Evolutionary conservation across 2,888 invertebrate genomes (phyloP), one percentile per base, ranked within the genome.

Genomic region (Amorpha juglandis): DNA sequence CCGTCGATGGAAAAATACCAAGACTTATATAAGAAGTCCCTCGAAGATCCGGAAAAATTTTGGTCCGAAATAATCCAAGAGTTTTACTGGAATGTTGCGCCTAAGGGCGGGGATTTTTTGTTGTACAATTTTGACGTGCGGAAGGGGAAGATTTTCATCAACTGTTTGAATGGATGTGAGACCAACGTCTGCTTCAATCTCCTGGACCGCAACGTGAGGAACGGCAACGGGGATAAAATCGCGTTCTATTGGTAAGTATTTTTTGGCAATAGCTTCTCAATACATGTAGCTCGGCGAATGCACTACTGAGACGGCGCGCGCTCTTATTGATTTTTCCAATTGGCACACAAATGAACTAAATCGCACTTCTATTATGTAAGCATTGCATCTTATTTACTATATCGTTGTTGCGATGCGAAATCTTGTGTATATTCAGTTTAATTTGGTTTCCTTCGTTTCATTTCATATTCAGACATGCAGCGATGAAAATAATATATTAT

Each of bases 151-250:
- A 96, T 99, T 76, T 97, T 95, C 78, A 96, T 98, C 58, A 98
- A 97, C 89, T 99, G 98, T 97, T 96, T 99, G 96, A 97, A 98
- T 79, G 99, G 98, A 11, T 98, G 98, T 6, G 96, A 96, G 48
- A 99, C 99, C 51, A 99, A 99, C 88, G 96, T 99, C 71, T 98
- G 98, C 85, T 99, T 98, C 91, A 99, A 99, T 93, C 94, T 98
- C 64, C 93, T 99, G 76, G 99, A 99, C 90, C 95, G 97, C 71
- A 97, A 98, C 88, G 96, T 99, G 65, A 95, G 97, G 79, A 97
- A 96, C 76, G 98, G 98, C 16, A 92, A 96, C 70, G 99, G 98
- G 38, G 97, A 98, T 78, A 97, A 96, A 86, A 95, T 98, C 71
- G 99, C 99, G 21, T 99, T 96, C 91, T 98, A 98, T 87, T 99